These are phyloP conservation scores for Schrankia costaestrigalis DNA, from an alignment of 2,888 invertebrate species.

Conservation along the genomic window DNA sequence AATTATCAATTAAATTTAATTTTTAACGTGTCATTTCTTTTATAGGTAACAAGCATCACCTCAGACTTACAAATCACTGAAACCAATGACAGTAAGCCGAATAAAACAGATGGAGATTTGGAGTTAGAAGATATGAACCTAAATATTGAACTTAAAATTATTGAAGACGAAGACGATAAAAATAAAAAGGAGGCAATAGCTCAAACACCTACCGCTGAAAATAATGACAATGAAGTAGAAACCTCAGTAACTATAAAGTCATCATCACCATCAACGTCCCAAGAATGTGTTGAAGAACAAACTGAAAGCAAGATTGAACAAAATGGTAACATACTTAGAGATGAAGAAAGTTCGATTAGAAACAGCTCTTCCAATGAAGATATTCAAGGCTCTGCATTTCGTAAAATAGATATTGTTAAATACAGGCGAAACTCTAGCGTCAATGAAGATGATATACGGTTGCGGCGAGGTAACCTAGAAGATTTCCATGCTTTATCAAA, in stretches of 20 bases:
- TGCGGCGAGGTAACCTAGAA: constrained; percentile 69
- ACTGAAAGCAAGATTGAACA: constrained; percentile 18
- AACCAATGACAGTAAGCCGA: constrained; percentile 36
- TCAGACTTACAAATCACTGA: constrained; percentile 53
- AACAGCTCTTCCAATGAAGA: constrained; percentile 53
- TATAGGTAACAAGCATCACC: constrained; percentile 52
- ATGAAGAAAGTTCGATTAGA: constrained; percentile 28
- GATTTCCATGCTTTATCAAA: constrained; percentile 62
- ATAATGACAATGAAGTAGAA: constrained; percentile 13
- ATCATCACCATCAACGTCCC: not conserved
- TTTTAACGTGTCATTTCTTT: no score
- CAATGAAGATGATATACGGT: constrained; percentile 67
- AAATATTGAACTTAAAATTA: constrained; percentile 70
- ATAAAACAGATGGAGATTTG: constrained; percentile 45
- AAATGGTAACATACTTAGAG: constrained; percentile 15
- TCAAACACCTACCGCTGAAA: constrained; percentile 14
- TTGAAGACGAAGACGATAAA: constrained; percentile 66
- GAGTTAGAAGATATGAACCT: constrained; percentile 62
- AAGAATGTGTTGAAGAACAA: constrained; percentile 12
- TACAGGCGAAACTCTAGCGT: constrained; percentile 74
- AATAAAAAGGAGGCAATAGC: constrained; percentile 14
- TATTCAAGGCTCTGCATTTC: constrained; percentile 54
- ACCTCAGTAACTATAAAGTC: constrained; percentile 10
- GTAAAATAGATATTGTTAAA: constrained; percentile 64
- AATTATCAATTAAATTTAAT: not conserved